phyloP scores from a whole-genome alignment of 30 jellyfish, hydroid and myxozoan genomes.

The Morbakka virulenta region DNA sequence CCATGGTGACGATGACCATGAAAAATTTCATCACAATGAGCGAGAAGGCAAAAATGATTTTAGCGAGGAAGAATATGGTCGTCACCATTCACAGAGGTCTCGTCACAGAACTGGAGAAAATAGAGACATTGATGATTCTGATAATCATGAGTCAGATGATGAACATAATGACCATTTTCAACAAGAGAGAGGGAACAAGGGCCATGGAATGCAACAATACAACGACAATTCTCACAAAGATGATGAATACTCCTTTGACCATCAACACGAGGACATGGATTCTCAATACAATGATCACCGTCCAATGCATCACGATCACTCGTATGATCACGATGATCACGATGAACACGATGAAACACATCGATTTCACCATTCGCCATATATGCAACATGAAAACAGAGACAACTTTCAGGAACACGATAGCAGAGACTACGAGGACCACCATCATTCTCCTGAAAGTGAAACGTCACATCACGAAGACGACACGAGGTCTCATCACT shows the following conservation, averaged over 20 bases:
- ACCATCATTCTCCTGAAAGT: too few relatives aligned
- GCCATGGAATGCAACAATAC: too few relatives aligned
- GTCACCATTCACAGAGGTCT: not conserved
- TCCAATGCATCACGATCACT: not conserved
- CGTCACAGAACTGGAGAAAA: slow-evolving; percentile 18
- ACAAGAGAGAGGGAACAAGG: too few relatives aligned
- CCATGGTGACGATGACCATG: slow-evolving; percentile 45
- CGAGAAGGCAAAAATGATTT: slow-evolving; percentile 37
- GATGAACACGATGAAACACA: slow-evolving; percentile 3
- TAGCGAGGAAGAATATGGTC: slow-evolving; percentile 17
- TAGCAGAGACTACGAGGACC: too few relatives aligned
- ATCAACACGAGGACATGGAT: slow-evolving; percentile 14
- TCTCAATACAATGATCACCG: slow-evolving; percentile 4
- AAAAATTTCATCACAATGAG: slow-evolving; percentile 47
- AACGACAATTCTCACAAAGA: slow-evolving; percentile 45
- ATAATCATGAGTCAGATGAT: not conserved
- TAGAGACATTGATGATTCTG: slow-evolving; percentile 8
- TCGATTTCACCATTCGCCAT: too few relatives aligned
- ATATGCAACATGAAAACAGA: too few relatives aligned
- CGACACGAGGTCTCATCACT: too few relatives aligned
- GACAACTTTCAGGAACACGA: too few relatives aligned
- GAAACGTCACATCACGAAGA: not conserved
- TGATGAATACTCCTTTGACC: slow-evolving; percentile 30
- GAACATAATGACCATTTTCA: slow-evolving; percentile 14
- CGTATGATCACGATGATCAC: not conserved